These are phyloP conservation scores for Calidris pygmaea DNA, from an alignment of 2,113 vertebrate species.

Conservation along the genomic window DNA sequence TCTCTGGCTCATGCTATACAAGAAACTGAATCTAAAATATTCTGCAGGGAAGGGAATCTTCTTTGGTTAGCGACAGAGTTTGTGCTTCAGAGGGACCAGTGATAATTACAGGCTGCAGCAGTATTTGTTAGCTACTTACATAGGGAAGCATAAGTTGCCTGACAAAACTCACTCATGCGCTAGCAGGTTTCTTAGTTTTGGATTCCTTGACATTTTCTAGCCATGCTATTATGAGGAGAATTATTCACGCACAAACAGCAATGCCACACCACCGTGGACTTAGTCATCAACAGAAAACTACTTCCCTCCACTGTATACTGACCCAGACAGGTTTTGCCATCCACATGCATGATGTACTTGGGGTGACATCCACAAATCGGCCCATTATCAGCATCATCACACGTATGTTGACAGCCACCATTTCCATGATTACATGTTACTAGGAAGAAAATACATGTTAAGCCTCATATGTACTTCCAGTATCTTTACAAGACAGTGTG, in stretches of 20 bases:
- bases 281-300: not conserved
- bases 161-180: not conserved
- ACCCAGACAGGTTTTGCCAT: conserved; percentile 92
- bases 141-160: not conserved
- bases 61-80: not conserved
- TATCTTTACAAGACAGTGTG: not conserved
- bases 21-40: not conserved
- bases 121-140: not conserved
- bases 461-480: conserved; percentile 21
- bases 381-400: conserved; percentile 89
- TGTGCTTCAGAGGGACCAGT: not conserved
- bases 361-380: conserved; percentile 91
- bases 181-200: not conserved
- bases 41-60: not conserved
- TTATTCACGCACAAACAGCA: not conserved
- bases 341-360: conserved; percentile 85
- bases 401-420: conserved; percentile 94
- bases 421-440: conserved; percentile 98
- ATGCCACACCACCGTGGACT: not conserved
- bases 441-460: conserved; percentile 58
- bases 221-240: not conserved
- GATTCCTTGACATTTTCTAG: not conserved
- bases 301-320: conserved; percentile 54
- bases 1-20: not conserved
- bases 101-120: not conserved